These are phyloP conservation scores for Catocala fraxini DNA, from an alignment of 2,888 invertebrate species.

Conservation along the genomic window DNA sequence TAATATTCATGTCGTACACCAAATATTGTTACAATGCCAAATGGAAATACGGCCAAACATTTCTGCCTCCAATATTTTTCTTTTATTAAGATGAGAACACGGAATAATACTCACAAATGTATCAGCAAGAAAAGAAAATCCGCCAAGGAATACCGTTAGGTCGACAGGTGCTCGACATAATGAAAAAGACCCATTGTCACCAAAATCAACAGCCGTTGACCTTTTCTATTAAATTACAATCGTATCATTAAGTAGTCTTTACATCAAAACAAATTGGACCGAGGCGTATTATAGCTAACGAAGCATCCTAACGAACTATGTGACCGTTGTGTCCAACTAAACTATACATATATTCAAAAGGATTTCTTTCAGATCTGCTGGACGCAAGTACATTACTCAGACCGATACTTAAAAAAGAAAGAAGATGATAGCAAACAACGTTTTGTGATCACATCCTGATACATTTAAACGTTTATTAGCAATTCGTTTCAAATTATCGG, in stretches of 20 bases:
- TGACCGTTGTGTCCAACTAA: too few species aligned
- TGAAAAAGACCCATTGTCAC: slow-evolving; percentile 57
- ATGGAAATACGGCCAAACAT: slow-evolving; percentile 25
- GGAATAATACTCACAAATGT: slow-evolving; percentile 42
- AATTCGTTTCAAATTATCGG: too few species aligned
- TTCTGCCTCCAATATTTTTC: slow-evolving; percentile 40
- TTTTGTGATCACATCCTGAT: too few species aligned
- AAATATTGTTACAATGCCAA: slow-evolving; percentile 18
- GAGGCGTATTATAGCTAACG: slow-evolving; percentile 12
- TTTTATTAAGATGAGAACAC: slow-evolving; percentile 42
- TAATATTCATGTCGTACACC: slow-evolving; percentile 17
- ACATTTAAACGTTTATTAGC: too few species aligned
- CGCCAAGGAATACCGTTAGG: slow-evolving; percentile 17
- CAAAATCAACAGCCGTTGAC: slow-evolving; percentile 57
- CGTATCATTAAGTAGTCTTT: slow-evolving; percentile 58
- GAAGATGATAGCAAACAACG: too few species aligned
- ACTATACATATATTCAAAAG: too few species aligned
- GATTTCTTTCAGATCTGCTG: too few species aligned
- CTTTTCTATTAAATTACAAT: slow-evolving; percentile 60
- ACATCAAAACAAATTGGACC: slow-evolving; percentile 51
- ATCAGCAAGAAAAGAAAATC: slow-evolving; percentile 24
- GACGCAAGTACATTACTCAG: too few species aligned
- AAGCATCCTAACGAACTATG: too few species aligned
- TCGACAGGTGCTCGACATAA: slow-evolving; percentile 49
- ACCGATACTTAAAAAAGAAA: too few species aligned